These are phyloP conservation scores for Iselma pallidipennis DNA, from an alignment of 2,888 invertebrate genomes.

Conservation along the genomic window DNA sequence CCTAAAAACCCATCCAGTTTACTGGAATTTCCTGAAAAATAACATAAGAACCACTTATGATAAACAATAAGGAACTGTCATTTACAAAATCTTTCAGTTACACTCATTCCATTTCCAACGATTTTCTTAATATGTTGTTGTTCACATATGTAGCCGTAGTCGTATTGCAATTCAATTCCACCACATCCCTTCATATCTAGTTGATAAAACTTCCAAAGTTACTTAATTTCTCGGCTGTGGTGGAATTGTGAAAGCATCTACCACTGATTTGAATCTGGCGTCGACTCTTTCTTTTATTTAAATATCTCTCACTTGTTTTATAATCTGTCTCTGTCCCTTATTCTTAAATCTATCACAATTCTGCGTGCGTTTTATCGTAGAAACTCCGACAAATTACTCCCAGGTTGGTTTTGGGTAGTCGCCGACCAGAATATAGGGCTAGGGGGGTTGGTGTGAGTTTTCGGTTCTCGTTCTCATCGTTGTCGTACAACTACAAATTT, in stretches of 20 bases:
- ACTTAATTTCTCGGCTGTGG: constrained; percentile 24
- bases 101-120: background rate
- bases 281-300: constrained; percentile 48
- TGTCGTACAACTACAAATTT: background rate
- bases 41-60: no score
- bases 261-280: constrained; percentile 5
- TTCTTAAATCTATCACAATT: constrained; percentile 56
- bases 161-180: no score
- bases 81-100: background rate
- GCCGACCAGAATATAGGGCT: constrained; percentile 17
- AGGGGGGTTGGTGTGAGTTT: background rate
- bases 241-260: no score
- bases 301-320: constrained; percentile 53
- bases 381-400: constrained; percentile 54
- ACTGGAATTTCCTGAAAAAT: no score
- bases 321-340: constrained; percentile 53
- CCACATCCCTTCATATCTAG: no score
- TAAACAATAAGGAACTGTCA: background rate
- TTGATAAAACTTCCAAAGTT: no score
- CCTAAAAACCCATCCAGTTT: no score
- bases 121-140: no score
- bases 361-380: constrained; percentile 55
- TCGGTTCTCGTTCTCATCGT: background rate
- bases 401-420: constrained; percentile 35
- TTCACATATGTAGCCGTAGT: no score